These are phyloP conservation scores for Sycobia sp. DNA, from an alignment of 1,140 invertebrate species.

Conservation along the genomic window DNA sequence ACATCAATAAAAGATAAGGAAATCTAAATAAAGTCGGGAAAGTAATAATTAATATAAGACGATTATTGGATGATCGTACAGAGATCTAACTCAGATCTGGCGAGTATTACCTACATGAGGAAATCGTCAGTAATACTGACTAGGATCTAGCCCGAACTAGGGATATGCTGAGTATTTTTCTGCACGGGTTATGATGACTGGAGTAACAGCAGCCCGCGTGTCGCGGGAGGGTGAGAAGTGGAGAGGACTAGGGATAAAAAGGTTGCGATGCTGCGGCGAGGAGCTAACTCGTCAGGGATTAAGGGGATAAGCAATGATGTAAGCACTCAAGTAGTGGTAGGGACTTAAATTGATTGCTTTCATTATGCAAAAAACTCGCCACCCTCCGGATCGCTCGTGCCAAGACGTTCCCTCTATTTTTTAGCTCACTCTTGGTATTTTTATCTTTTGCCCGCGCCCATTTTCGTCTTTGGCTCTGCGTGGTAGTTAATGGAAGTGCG, in stretches of 20 bases:
- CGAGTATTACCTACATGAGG: too few species aligned
- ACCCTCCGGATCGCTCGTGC: too few species aligned
- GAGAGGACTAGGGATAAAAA: background rate
- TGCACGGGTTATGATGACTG: constrained; percentile 54
- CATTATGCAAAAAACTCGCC: constrained; percentile 61
- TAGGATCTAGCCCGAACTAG: too few species aligned
- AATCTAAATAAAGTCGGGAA: too few species aligned
- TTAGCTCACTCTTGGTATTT: constrained; percentile 58
- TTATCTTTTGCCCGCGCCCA: constrained; percentile 58
- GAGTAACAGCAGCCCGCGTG: constrained; percentile 46
- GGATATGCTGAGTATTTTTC: too few species aligned
- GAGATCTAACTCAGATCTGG: too few species aligned
- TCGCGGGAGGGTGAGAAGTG: constrained; percentile 10
- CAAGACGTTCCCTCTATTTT: too few species aligned
- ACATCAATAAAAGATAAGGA: too few species aligned
- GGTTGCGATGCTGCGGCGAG: background rate
- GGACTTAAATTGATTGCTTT: constrained; percentile 62
- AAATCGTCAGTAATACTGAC: too few species aligned
- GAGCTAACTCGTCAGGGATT: background rate
- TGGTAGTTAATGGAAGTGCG: constrained; percentile 58
- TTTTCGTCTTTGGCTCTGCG: constrained; percentile 34
- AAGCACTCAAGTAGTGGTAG: constrained; percentile 33
- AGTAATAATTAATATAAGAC: too few species aligned
- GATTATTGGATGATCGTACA: too few species aligned
- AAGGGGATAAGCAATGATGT: background rate